Evolutionary conservation across 2,797 vertebrate genomes (phyloP).

Genomic region (Gymnothorax javanicus): DNA sequence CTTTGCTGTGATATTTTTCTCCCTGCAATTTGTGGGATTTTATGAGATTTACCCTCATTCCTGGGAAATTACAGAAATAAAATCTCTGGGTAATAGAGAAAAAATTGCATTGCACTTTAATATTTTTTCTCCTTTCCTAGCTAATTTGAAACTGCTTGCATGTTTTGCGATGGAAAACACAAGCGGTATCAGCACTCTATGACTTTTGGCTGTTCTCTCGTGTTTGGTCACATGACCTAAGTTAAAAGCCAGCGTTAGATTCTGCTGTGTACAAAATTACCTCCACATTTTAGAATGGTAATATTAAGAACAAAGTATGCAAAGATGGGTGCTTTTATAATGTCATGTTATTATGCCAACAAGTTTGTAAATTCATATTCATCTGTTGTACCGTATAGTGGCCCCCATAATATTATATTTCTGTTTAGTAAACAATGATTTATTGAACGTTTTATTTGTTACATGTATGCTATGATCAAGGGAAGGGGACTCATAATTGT

Average conservation of each 20-base stretch:
- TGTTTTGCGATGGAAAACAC: not conserved
- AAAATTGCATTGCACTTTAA: constrained; percentile 8
- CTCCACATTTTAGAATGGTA: not conserved
- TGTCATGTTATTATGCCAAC: not conserved
- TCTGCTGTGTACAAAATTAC: not conserved
- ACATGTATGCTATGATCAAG: not conserved
- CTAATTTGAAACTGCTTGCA: constrained; percentile 5
- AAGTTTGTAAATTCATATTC: not conserved
- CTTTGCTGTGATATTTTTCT: not conserved
- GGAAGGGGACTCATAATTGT: not conserved
- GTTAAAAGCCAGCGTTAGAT: not conserved
- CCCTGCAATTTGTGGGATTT: not conserved
- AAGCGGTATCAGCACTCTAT: not conserved
- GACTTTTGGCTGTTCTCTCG: not conserved
- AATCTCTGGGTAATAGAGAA: not conserved
- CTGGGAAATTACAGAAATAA: not conserved
- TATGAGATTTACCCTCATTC: constrained; percentile 4
- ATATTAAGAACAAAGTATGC: not conserved
- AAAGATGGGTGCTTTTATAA: not conserved
- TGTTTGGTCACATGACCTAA: not conserved
- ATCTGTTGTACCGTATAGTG: not conserved
- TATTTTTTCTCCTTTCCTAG: not conserved
- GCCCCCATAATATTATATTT: not conserved
- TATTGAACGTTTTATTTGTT: not conserved
- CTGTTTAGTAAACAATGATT: not conserved